A percentile compares a stretch with the other conserved stretches of the same genome.
Evolutionary conservation across 2,888 invertebrate species (phyloP).

Genomic region (Therioaphis trifolii): DNA sequence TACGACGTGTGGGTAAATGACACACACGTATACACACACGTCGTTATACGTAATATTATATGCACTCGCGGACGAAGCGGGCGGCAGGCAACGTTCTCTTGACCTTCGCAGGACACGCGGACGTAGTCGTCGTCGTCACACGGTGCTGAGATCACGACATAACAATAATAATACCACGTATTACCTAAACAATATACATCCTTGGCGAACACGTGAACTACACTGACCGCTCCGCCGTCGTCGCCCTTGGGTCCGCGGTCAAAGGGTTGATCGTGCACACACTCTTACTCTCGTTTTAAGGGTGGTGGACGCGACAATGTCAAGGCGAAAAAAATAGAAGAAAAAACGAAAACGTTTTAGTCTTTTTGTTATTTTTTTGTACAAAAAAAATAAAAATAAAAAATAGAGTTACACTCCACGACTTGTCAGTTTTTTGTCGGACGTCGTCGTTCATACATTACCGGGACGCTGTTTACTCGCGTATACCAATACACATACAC

Average conservation of each 20-base stretch:
- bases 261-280: constrained; percentile 6
- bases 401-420: too few species aligned
- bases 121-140: constrained; percentile 4
- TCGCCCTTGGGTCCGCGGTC: neutral
- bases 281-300: constrained; percentile 21
- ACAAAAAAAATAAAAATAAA: too few species aligned
- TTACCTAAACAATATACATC: too few species aligned
- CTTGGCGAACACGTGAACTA: constrained; percentile 12
- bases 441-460: neutral
- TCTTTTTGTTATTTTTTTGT: neutral
- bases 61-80: neutral
- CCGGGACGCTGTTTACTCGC: neutral
- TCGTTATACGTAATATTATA: too few species aligned
- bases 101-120: constrained; percentile 23
- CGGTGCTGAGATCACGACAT: neutral
- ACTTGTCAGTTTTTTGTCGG: constrained; percentile 36
- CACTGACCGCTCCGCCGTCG: constrained; percentile 36
- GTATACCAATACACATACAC: neutral
- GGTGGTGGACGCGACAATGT: neutral
- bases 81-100: neutral
- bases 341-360: constrained; percentile 10
- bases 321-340: neutral
- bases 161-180: too few species aligned
- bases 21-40: neutral
- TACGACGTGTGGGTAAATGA: too few species aligned